These are phyloP conservation scores for Drosophila triauraria DNA, from an alignment of 1,140 invertebrate genomes.

Conservation along the genomic window DNA sequence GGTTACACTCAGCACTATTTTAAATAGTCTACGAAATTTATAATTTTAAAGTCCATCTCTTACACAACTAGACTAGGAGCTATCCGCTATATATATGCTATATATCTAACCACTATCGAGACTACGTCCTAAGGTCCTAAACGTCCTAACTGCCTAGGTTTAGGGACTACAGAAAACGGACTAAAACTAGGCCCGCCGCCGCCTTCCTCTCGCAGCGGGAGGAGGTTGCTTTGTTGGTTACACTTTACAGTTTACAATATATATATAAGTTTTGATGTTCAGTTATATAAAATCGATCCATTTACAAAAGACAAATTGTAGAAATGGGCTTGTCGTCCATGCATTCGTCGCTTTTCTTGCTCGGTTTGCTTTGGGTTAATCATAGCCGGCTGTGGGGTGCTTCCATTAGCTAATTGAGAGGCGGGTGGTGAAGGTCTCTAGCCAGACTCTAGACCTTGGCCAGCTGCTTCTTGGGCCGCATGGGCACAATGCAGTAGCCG, in stretches of 20 bases:
- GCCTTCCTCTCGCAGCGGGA: slow-evolving; percentile 44
- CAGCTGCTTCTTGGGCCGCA: slow-evolving; percentile 85
- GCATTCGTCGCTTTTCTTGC: slow-evolving; percentile 29
- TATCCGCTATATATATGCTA: slow-evolving; percentile 31
- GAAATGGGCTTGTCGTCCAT: slow-evolving; percentile 68
- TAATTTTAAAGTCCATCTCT: slow-evolving; percentile 80
- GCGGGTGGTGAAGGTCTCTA: slow-evolving; percentile 39
- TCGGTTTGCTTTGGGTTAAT: slow-evolving; percentile 19
- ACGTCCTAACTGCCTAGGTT: neutral
- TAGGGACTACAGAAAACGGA: slow-evolving; percentile 47
- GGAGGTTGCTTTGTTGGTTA: slow-evolving; percentile 47
- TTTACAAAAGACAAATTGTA: slow-evolving; percentile 83
- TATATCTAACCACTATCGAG: slow-evolving; percentile 30
- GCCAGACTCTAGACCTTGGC: slow-evolving; percentile 73
- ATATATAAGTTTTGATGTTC: slow-evolving; percentile 16
- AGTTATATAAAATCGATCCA: slow-evolving; percentile 84
- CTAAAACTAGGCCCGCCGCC: slow-evolving; percentile 43
- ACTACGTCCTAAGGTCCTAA: slow-evolving; percentile 6
- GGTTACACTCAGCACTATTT: slow-evolving; percentile 61
- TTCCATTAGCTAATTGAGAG: slow-evolving; percentile 51
- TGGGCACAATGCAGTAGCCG: slow-evolving; percentile 93
- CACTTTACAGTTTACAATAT: slow-evolving; percentile 31
- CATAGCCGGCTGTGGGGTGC: slow-evolving; percentile 52
- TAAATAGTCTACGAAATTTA: slow-evolving; percentile 81
- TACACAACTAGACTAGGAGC: slow-evolving; percentile 61